Base-by-base conservation (phyloP, 2,888 invertebrate species). In the Eurytoma adleriae region DNA sequence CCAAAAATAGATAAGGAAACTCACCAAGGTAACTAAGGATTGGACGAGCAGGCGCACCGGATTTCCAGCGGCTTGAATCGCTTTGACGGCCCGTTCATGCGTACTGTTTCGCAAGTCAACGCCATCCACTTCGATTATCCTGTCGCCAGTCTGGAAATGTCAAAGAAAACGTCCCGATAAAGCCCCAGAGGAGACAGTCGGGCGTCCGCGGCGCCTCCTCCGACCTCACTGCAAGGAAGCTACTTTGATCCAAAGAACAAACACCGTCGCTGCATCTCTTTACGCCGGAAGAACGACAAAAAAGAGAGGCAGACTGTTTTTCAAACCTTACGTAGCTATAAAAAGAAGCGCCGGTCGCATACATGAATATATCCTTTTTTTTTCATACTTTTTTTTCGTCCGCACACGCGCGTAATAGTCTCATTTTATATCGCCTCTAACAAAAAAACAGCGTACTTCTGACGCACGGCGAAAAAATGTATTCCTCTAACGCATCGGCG, bases 41-140 rank as follows among this genome's bases (percentile, higher is more conserved):
- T 99, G 99, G 66, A 99, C 96, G 57, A 98, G 94, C 88, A 99
- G 96, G 52, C 94, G 94, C 83, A 99, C 97, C 72, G 96, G 96
- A 90, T 96, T 97, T 27, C 96, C 95, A 20, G 99, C 96, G 74
- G 96, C 95, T 89, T 97, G 95, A 88, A 99, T 99, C 13, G 97
- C 95, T 91, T 97, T 96, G 14, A 99, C 98, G 1, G 99, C 99
- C 84, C 95, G 93, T 88, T 98, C 98, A 88, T 99, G 99, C 84
- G 96, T 97, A 10, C 98, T 97, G 83, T 96, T 94, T 80, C 97
- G 92, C 71, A 99, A 94, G 92, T 98, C 97, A 48, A 95, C 93
- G 13, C 97, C 98, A 88, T 98, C 98, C 48, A 99, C 97, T 90
- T 97, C 97, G 83, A 97, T 91, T 86, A 97, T 97, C 78, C 97